phyloP scores from a whole-genome alignment of 2,797 vertebrate genomes.

The Chrysocyon brachyurus region DNA sequence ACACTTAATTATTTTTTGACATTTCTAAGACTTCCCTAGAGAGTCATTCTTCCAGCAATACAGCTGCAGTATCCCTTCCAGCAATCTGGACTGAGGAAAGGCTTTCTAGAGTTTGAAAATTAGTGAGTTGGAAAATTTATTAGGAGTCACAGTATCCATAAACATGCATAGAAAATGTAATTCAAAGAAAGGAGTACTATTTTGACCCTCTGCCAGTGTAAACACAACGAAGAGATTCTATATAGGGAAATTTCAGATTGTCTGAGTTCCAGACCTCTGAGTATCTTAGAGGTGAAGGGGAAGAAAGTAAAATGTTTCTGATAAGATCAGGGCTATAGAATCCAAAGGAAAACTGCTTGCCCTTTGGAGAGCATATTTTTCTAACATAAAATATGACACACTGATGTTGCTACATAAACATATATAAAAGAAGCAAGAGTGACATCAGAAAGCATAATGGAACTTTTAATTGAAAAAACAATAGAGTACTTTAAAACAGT shows the following conservation, averaged over 20 bases:
- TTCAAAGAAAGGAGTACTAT: conserved; percentile 15
- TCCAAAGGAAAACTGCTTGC: not conserved
- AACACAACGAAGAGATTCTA: not conserved
- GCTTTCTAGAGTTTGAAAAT: conserved; percentile 13
- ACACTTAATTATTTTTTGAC: not conserved
- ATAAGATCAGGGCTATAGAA: not conserved
- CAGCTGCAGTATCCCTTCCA: not conserved
- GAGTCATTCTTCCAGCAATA: not conserved
- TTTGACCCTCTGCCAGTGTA: not conserved
- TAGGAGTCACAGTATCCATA: not conserved
- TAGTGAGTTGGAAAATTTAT: not conserved
- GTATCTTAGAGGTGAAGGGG: not conserved
- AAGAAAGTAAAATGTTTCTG: not conserved
- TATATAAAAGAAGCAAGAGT: conserved; percentile 8
- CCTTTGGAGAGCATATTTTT: not conserved
- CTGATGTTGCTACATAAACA: conserved; percentile 50
- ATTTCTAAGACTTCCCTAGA: not conserved
- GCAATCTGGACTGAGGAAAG: not conserved
- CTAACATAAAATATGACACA: conserved; percentile 11
- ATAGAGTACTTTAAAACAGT: conserved; percentile 3
- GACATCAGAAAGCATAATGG: conserved; percentile 17
- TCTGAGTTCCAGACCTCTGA: conserved; percentile 10
- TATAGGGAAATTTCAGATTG: not conserved
- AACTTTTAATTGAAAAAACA: conserved; percentile 45
- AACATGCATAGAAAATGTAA: conserved; percentile 15